Conservation (phyloP, 2,113 vertebrate species). For the Oreotrochilus melanogaster region DNA sequence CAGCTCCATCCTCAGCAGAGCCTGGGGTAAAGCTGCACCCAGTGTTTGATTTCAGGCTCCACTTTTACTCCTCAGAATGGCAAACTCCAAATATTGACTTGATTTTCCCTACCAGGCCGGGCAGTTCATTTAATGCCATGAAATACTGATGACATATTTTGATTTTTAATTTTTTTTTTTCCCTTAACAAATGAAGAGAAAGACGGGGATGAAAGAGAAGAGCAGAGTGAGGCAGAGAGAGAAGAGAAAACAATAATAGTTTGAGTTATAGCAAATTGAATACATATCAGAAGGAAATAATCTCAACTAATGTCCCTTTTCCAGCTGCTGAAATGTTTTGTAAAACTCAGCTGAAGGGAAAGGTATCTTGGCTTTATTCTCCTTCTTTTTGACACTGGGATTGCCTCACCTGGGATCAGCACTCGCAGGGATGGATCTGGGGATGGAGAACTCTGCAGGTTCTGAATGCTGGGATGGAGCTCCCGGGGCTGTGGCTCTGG, state of each 20-base stretch:
- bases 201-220: conserved; percentile 76
- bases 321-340: conserved; percentile 69
- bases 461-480: fast-evolving
- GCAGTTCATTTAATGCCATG: conserved; percentile 40
- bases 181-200: conserved; percentile 67
- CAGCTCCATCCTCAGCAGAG: neutral
- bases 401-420: neutral
- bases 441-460: neutral
- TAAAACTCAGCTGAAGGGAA: neutral
- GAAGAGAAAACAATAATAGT: conserved; percentile 75
- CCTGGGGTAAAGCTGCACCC: neutral
- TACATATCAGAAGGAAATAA: conserved; percentile 79
- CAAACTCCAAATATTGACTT: conserved; percentile 45
- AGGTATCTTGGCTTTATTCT: neutral
- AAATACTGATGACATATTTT: conserved; percentile 53
- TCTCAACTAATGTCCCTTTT: conserved; percentile 64
- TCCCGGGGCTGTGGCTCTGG: fast-evolving
- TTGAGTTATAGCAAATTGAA: conserved; percentile 66
- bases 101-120: conserved; percentile 34
- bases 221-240: conserved; percentile 61
- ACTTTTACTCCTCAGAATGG: neutral
- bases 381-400: neutral
- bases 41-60: neutral
- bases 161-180: conserved; percentile 19
- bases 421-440: neutral